Base-by-base conservation (phyloP, 2,888 invertebrate species). In the Aquatica leii region DNA sequence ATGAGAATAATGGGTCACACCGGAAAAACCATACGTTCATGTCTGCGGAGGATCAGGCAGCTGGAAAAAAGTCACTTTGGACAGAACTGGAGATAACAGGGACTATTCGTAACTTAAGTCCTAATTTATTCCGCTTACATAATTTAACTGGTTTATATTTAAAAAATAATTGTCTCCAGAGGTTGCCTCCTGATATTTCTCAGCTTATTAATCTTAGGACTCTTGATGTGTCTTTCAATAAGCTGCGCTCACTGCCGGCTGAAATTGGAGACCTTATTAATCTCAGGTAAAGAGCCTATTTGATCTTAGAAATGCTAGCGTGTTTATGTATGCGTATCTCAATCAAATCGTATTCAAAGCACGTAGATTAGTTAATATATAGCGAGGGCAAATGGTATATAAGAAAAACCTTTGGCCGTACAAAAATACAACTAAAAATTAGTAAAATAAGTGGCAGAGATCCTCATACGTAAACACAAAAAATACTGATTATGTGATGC, bases 191-290 rank as follows among this genome's bases (percentile, higher is more conserved):
- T 21, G 97, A 98, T 81, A 96, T 99, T 76, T 90, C 89, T 74
- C 88, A 89, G 76, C 86, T 99, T 73, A 86, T 85, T 67, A 93
- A 94, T 83, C 86, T 99, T 70, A 90, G 92, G 75, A 90, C 91
- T 69, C 86, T 99, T 72, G 98, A 99, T 84, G 85, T 97, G 74
- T 97, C 97, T 71, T 91, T 91, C 82, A 98, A 99, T 85, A 97
- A 97, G 84, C 85, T 99, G 75, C 88, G 97, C 69, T 93, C 92
- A 80, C 86, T 99, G 82, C 98, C 99, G 69, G 91, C 95, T 57
- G 98, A 99, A 85, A 86, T 99, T 55, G 98, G 99, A 64, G 98
- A 99, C 82, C 90, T 99, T 79, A 93, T 96, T 82, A 91, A 94
- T 81, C 89, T 99, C 79, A 93, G 93, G 94, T 94, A 80, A 52